A percentile compares a stretch with the other conserved stretches of the same genome.
These are phyloP conservation scores for Pachyseris speciosa DNA, from an alignment of 64 coral and sea anemone species.

Conservation along the genomic window DNA sequence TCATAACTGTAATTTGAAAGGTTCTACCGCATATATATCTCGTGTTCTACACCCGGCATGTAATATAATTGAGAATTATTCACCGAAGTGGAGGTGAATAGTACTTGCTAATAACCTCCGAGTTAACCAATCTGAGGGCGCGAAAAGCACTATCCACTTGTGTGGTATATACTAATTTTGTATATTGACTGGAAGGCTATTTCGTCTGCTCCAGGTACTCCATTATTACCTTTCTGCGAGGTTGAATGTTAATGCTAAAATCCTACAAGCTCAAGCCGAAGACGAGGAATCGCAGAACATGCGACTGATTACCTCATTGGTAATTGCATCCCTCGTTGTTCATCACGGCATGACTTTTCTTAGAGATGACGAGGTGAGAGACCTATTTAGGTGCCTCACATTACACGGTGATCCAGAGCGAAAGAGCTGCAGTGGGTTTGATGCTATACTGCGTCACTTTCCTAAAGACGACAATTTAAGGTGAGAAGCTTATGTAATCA, in stretches of 20 bases:
- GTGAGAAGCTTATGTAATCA: not conserved
- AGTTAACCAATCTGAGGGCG: too few species aligned
- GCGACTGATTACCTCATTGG: not conserved
- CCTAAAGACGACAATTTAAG: not conserved
- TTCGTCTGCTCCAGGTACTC: not conserved
- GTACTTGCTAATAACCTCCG: too few species aligned
- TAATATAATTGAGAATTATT: not conserved
- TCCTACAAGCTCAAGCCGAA: not conserved
- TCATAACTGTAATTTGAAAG: too few species aligned
- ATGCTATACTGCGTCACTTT: not conserved
- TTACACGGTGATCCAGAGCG: not conserved
- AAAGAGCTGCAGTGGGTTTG: not conserved
- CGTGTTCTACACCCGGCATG: too few species aligned
- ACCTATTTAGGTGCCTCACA: not conserved
- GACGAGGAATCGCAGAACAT: not conserved
- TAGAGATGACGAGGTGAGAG: not conserved
- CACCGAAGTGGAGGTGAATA: too few species aligned
- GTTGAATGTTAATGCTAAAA: not conserved
- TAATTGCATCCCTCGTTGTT: constrained; percentile 15
- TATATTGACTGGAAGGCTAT: too few species aligned
- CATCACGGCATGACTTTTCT: not conserved
- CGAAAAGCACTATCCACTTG: too few species aligned
- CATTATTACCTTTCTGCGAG: not conserved
- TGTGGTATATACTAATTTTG: too few species aligned
- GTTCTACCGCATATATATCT: too few species aligned